A percentile compares a stretch with the other conserved stretches of the same genome.
These are phyloP conservation scores for Luidia sarsii DNA, from an alignment of 53 echinoderm and acorn worm genomes.

Conservation along the genomic window DNA sequence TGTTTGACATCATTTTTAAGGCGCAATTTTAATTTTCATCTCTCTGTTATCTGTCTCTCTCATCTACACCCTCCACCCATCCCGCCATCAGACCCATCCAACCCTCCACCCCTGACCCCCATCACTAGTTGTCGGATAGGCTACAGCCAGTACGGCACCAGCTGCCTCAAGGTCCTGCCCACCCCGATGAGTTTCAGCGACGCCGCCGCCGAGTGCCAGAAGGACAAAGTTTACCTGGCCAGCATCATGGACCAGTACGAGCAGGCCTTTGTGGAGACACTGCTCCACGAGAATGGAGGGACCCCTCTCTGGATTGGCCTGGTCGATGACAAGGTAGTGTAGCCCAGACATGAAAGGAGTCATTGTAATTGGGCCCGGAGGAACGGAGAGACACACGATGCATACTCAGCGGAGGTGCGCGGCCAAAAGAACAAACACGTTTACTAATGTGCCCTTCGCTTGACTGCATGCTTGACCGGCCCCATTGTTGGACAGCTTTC, in stretches of 20 bases:
- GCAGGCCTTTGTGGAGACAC: conserved; percentile 70
- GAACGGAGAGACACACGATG: too few species aligned
- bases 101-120: conserved; percentile 20
- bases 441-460: too few species aligned
- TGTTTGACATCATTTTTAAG: too few species aligned
- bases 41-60: not conserved
- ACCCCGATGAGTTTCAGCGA: conserved; percentile 49
- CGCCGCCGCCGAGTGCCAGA: conserved; percentile 64
- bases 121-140: conserved; percentile 57
- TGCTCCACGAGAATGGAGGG: conserved; percentile 71
- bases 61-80: too few species aligned
- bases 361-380: too few species aligned
- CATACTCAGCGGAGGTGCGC: too few species aligned
- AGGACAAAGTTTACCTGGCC: conserved; percentile 60
- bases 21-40: too few species aligned
- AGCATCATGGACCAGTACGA: conserved; percentile 79
- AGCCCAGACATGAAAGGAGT: too few species aligned
- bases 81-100: conserved; percentile 41
- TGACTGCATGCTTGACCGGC: too few species aligned
- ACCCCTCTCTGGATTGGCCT: conserved; percentile 78
- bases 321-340: conserved; percentile 73
- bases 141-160: conserved; percentile 69
- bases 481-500: too few species aligned
- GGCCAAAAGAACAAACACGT: too few species aligned
- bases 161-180: conserved; percentile 73